Evolutionary conservation across 2,797 vertebrate genomes (phyloP).

Genomic region (Acanthopagrus latus): DNA sequence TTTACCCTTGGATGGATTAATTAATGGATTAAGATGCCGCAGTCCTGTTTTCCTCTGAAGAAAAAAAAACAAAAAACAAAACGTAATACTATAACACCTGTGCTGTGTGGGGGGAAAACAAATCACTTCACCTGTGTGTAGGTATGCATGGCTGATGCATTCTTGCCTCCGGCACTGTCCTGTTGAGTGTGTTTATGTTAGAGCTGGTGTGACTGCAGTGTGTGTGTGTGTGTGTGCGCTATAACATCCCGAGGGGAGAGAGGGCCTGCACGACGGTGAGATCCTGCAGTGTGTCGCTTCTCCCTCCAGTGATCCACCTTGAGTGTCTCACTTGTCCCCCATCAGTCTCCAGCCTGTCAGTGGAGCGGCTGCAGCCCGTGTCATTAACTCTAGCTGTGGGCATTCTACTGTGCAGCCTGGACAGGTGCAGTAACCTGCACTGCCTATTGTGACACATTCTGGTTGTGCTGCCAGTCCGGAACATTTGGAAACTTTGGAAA

Average conservation of each 20-base stretch:
- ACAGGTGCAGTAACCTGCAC: slow-evolving; percentile 50
- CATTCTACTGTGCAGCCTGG: slow-evolving; percentile 21
- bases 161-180: neutral
- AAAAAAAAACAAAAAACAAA: neutral
- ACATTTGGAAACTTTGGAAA: slow-evolving; percentile 24
- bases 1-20: slow-evolving; percentile 3
- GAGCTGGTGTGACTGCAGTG: slow-evolving; percentile 16
- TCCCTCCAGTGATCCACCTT: slow-evolving; percentile 41
- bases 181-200: slow-evolving; percentile 7
- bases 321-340: slow-evolving; percentile 51
- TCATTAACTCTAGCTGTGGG: slow-evolving; percentile 58
- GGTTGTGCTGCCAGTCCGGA: slow-evolving; percentile 17
- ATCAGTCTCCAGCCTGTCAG: slow-evolving; percentile 69
- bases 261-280: slow-evolving; percentile 17
- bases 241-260: slow-evolving; percentile 10
- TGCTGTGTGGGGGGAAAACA: slow-evolving; percentile 8
- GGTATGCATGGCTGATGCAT: slow-evolving; percentile 11
- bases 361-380: slow-evolving; percentile 44
- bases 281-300: slow-evolving; percentile 31
- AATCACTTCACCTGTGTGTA: neutral
- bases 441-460: slow-evolving; percentile 41
- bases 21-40: neutral
- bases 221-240: slow-evolving; percentile 3
- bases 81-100: neutral
- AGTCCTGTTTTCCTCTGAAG: neutral